Percentiles rank a stretch among this genome's conserved stretches.
Conservation (phyloP, 2,797 vertebrate genomes). For the Anniella stebbinsi region DNA sequence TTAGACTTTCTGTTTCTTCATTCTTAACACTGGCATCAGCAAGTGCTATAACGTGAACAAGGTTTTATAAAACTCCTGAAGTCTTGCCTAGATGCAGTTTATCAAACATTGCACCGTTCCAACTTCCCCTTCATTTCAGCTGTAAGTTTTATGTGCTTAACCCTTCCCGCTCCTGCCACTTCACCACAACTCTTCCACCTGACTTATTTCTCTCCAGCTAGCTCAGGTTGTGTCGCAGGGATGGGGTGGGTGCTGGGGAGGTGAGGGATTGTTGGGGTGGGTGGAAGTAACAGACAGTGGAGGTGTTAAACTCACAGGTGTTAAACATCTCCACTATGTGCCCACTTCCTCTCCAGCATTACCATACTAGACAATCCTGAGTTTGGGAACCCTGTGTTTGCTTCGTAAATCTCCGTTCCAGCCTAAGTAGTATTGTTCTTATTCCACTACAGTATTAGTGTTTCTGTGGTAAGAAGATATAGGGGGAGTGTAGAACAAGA, state of each 20-base stretch:
- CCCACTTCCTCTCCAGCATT: background rate
- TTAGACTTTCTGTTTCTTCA: slow-evolving; percentile 4
- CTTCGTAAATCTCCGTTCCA: background rate
- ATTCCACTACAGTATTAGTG: background rate
- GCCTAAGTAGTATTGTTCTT: background rate
- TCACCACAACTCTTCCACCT: no score
- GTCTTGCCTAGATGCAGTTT: slow-evolving; percentile 22
- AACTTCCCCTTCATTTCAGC: background rate
- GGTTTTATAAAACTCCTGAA: slow-evolving; percentile 27
- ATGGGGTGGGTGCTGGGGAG: background rate
- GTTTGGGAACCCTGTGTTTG: background rate
- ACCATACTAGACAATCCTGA: background rate
- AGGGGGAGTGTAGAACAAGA: background rate
- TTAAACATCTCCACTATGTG: background rate
- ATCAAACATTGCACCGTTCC: background rate
- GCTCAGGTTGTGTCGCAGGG: background rate
- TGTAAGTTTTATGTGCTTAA: no score
- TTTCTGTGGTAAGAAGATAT: slow-evolving; percentile 2
- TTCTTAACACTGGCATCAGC: background rate
- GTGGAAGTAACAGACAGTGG: background rate
- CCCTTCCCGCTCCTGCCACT: background rate
- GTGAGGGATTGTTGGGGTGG: background rate
- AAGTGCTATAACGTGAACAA: background rate
- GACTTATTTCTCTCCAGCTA: background rate
- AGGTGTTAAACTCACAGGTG: background rate